Conservation (phyloP, 2,888 invertebrate genomes). For the Microctonus brassicae region DNA sequence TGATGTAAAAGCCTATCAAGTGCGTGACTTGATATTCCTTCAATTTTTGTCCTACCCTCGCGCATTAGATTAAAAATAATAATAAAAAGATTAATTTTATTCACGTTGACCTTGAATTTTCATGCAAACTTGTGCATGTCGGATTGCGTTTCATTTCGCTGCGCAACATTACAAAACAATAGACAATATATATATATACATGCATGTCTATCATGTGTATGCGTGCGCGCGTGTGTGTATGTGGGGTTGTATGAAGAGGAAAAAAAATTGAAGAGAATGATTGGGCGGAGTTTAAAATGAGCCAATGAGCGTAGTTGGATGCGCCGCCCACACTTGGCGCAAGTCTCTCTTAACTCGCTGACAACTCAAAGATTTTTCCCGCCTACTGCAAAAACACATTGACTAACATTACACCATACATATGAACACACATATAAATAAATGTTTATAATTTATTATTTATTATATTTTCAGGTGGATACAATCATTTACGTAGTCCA, state of each 20-base stretch:
- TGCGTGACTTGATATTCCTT: not conserved
- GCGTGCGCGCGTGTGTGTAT: too few species aligned
- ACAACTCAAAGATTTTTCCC: not conserved
- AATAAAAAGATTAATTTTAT: too few species aligned
- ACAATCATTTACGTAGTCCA: slow-evolving; percentile 73
- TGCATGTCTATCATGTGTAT: not conserved
- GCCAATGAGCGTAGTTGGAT: slow-evolving; percentile 29
- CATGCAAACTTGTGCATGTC: too few species aligned
- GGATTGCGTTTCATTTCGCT: too few species aligned
- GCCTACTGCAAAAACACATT: not conserved
- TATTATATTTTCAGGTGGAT: slow-evolving; percentile 72
- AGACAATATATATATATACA: too few species aligned
- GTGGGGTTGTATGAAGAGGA: too few species aligned
- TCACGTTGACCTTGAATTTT: too few species aligned
- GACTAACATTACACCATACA: not conserved
- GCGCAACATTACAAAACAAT: too few species aligned
- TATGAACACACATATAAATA: not conserved
- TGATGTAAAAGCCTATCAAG: not conserved
- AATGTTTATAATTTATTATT: slow-evolving; percentile 16
- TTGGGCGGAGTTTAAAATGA: not conserved
- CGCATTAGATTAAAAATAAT: not conserved
- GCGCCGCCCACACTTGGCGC: slow-evolving; percentile 62
- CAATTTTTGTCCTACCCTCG: not conserved
- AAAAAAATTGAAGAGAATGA: not conserved
- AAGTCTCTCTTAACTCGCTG: not conserved